Evolutionary conservation across 2,113 vertebrate species (phyloP).

Genomic region (Sinocyclocheilus maitianheensis): DNA sequence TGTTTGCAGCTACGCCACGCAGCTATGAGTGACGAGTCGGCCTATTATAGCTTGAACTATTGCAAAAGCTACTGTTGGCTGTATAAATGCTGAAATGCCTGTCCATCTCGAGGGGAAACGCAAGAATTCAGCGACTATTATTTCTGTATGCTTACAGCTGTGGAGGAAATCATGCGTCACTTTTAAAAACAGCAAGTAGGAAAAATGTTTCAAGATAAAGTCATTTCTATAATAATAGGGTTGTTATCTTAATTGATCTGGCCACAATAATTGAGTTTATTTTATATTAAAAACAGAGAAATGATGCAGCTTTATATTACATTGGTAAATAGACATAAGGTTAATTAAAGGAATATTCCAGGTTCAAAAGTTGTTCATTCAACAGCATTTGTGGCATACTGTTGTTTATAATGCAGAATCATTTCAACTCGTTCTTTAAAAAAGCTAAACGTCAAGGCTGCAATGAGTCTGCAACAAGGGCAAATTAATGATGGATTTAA

Average conservation of each 20-base stretch:
- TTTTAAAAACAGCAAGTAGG: background rate
- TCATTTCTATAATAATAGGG: slow-evolving; percentile 23
- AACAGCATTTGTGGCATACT: too few relatives aligned
- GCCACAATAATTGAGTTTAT: slow-evolving; percentile 55
- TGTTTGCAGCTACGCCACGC: slow-evolving; percentile 41
- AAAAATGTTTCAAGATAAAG: background rate
- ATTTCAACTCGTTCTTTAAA: background rate
- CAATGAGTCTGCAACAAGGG: background rate
- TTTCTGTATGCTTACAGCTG: background rate
- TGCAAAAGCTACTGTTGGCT: slow-evolving; percentile 61
- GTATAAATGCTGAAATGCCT: slow-evolving; percentile 66
- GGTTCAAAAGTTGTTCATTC: background rate
- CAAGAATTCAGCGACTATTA: slow-evolving; percentile 14
- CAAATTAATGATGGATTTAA: background rate
- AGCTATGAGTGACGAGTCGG: slow-evolving; percentile 51
- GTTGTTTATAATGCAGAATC: background rate
- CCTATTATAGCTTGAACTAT: slow-evolving; percentile 67
- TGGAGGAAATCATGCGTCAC: background rate
- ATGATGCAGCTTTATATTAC: background rate
- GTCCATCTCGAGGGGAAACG: slow-evolving; percentile 63
- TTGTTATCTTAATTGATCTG: slow-evolving; percentile 60
- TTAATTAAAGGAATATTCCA: background rate
- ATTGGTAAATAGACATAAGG: background rate
- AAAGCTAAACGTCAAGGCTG: background rate
- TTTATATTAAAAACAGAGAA: too few relatives aligned